Evolutionary conservation across 2,888 invertebrate species (phyloP), one percentile per base, ranked within the genome.

Genomic region (Drosophila limbata): DNA sequence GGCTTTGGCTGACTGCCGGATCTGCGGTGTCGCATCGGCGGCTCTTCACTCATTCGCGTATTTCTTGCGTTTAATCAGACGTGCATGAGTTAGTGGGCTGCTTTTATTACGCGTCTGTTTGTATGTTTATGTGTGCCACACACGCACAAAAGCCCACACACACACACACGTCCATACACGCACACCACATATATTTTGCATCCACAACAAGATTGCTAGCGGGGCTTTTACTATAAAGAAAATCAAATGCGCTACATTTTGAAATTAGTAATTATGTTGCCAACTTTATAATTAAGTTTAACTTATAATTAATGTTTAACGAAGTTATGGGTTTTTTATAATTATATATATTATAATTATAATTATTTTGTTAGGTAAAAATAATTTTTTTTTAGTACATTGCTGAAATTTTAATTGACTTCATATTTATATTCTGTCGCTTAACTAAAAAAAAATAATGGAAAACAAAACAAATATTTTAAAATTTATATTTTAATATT

Each of bases 1-100:
- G 84, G 79, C 79, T 81, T 81, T 84, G 76, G 81, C 61, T 81
- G 77, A 77, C 75, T 82, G 80, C 69, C 69, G 60, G 76, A 57
- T 60, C 64, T 70, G 76, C 59, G 75, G 64, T 44, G 60, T 57
- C 56, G 48, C 61, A 57, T 25, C 50, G 56, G 11, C 59, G 37
- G 40, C 56, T 55, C 65, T 55, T 61, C 57, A 47, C 48, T 31
- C 62, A 67, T 44, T 63, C 57, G 72, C 72, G 68, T 75, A 69
- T 65, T 73, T 84, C 71, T 72, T 77, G 79, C 72, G 81, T 79
- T 79, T 82, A 87, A 87, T 82, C 84, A 84, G 81, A 81, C 79
- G 76, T 80, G 61, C 73, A 77, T 79, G 73, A 81, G 77, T 71
- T 83, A 81, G 73, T 76, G 73, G 37, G 65, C 33, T 66, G 80